phyloP scores from a whole-genome alignment of 2,888 invertebrate species.

The Mimachlamys varia region DNA sequence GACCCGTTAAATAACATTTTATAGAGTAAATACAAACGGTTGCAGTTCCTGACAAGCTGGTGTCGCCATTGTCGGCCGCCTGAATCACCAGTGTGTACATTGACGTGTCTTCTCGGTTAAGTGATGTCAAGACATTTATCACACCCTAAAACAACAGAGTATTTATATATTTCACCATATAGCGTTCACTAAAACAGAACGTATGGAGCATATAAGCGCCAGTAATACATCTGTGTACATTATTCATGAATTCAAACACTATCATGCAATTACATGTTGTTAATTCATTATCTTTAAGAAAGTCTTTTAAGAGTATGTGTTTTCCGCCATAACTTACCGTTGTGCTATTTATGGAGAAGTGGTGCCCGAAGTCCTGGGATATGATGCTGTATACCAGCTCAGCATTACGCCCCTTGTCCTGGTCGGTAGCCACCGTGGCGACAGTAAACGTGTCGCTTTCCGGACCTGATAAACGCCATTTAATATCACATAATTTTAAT shows the following conservation, averaged over 20 bases:
- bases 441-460: conserved; percentile 36
- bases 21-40: conserved; percentile 36
- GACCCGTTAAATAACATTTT: too few species aligned
- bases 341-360: not conserved
- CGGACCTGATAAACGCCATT: conserved; percentile 27
- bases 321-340: not conserved
- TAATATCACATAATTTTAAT: too few species aligned
- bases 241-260: too few species aligned
- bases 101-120: conserved; percentile 46
- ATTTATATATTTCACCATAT: too few species aligned
- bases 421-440: conserved; percentile 47
- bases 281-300: too few species aligned
- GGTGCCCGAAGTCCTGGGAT: conserved; percentile 1
- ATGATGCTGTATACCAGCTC: not conserved
- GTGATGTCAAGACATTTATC: conserved; percentile 38
- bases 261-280: too few species aligned
- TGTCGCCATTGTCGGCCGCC: conserved; percentile 43
- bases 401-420: conserved; percentile 48
- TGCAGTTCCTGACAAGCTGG: conserved; percentile 40
- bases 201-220: too few species aligned
- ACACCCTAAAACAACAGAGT: conserved; percentile 41
- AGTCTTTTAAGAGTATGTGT: not conserved
- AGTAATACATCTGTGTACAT: too few species aligned
- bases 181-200: too few species aligned
- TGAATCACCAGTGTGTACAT: conserved; percentile 44